Conservation (phyloP, 2,113 vertebrate genomes). For the Tupaia tana region DNA sequence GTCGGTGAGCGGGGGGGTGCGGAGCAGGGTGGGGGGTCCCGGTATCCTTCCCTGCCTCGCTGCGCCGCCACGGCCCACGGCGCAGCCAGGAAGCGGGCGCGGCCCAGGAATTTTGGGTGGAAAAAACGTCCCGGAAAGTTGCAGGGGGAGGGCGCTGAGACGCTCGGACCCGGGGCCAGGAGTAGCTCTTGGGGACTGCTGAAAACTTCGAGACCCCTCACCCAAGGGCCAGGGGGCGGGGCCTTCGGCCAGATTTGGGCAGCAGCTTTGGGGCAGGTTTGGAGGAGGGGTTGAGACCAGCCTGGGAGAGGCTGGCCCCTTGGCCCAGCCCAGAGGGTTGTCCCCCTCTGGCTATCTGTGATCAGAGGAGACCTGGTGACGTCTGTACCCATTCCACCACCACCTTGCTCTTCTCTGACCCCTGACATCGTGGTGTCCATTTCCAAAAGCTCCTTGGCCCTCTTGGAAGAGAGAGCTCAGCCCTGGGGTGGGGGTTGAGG, state of each 20-base stretch:
- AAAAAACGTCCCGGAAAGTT: conserved; percentile 77
- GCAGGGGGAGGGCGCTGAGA: conserved; percentile 26
- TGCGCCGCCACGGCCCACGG: conserved; percentile 74
- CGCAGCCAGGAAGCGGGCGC: conserved; percentile 81
- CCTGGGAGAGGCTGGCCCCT: conserved; percentile 10
- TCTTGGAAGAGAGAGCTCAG: conserved; percentile 39
- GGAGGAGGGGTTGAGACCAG: neutral
- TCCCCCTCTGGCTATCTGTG: neutral
- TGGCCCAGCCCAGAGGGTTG: neutral
- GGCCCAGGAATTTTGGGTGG: conserved; percentile 81
- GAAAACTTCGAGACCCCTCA: neutral
- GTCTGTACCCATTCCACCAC: neutral
- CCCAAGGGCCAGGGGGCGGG: conserved; percentile 4
- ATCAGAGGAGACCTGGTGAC: neutral
- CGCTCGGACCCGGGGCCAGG: neutral
- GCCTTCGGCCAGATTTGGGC: conserved; percentile 36
- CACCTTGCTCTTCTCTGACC: conserved; percentile 4
- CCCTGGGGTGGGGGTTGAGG: conserved; percentile 25
- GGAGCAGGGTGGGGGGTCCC: conserved; percentile 49
- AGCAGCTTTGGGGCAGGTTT: neutral
- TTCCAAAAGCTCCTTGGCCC: neutral
- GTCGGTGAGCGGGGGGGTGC: conserved; percentile 74
- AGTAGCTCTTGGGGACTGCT: neutral
- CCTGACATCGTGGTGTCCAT: neutral
- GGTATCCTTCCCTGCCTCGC: conserved; percentile 56